Percentiles rank a stretch among this genome's conserved stretches.
Evolutionary conservation across 2,113 vertebrate species (phyloP).

Genomic region (Cyanoramphus novaezelandiae): DNA sequence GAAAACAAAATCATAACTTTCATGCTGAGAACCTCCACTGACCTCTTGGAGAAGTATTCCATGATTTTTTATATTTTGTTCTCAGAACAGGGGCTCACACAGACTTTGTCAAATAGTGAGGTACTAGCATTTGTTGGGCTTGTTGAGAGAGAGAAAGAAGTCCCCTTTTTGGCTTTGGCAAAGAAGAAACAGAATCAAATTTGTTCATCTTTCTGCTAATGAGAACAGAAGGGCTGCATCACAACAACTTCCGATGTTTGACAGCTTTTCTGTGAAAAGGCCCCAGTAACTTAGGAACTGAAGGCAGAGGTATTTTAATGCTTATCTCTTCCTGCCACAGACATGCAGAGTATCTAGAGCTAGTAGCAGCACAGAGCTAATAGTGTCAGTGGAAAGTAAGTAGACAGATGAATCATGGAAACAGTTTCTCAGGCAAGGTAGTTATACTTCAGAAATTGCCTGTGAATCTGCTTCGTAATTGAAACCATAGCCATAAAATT

Average conservation of each 20-base stretch:
- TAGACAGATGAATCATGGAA: constrained; percentile 48
- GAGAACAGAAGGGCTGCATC: constrained; percentile 24
- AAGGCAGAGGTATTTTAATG: constrained; percentile 22
- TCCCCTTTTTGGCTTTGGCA: constrained; percentile 1
- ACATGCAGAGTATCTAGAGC: not conserved
- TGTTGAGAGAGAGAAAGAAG: not conserved
- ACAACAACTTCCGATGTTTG: constrained; percentile 38
- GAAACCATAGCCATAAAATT: not conserved
- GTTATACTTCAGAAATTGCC: not conserved
- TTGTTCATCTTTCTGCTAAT: constrained; percentile 16
- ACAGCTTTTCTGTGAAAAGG: constrained; percentile 54
- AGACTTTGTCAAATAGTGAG: not conserved
- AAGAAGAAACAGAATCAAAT: constrained; percentile 19
- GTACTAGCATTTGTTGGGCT: not conserved
- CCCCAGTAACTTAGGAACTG: not conserved
- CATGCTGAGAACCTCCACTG: not conserved
- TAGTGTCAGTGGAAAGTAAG: constrained; percentile 54
- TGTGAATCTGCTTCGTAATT: not conserved
- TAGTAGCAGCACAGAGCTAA: not conserved
- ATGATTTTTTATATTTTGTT: not conserved
- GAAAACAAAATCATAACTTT: not conserved
- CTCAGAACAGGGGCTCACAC: not conserved
- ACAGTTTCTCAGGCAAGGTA: constrained; percentile 16
- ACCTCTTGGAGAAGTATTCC: not conserved
- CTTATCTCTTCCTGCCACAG: constrained; percentile 66